phyloP scores from a whole-genome alignment of 2,888 invertebrate species.

The Sabellastarte sp. region DNA sequence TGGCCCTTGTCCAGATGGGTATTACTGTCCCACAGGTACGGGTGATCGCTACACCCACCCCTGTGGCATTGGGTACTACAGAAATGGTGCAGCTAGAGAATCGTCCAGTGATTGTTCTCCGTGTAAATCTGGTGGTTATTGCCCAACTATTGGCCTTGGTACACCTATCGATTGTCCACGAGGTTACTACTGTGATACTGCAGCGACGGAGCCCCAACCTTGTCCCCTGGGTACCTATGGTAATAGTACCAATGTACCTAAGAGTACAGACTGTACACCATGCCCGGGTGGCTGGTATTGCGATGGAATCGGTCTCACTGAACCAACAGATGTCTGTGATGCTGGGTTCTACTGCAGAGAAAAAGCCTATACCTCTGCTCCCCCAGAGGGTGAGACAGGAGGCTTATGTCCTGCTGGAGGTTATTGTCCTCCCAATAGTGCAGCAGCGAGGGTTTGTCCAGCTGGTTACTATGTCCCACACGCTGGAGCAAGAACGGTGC shows the following conservation, averaged over 20 bases:
- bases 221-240: slow-evolving; percentile 56
- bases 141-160: slow-evolving; percentile 48
- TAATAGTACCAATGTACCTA: slow-evolving; percentile 41
- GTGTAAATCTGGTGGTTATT: slow-evolving; percentile 54
- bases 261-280: slow-evolving; percentile 53
- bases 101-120: slow-evolving; percentile 54
- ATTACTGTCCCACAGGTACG: slow-evolving; percentile 54
- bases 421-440: slow-evolving; percentile 52
- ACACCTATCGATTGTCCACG: slow-evolving; percentile 49
- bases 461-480: slow-evolving; percentile 51
- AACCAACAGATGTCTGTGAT: slow-evolving; percentile 44
- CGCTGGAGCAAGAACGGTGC: slow-evolving; percentile 47
- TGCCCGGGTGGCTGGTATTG: slow-evolving; percentile 57
- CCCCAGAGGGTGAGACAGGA: slow-evolving; percentile 54
- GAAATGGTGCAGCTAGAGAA: slow-evolving; percentile 51
- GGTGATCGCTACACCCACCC: slow-evolving; percentile 39
- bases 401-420: slow-evolving; percentile 55
- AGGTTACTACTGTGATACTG: slow-evolving; percentile 54
- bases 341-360: slow-evolving; percentile 43
- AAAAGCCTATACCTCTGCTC: slow-evolving; percentile 55
- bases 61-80: slow-evolving; percentile 54
- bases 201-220: slow-evolving; percentile 46
- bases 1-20: slow-evolving; percentile 52
- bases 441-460: slow-evolving; percentile 43
- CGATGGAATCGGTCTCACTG: slow-evolving; percentile 52